Evolutionary conservation across 2,113 vertebrate species (phyloP), one percentile per base, ranked within the genome.

Genomic region (Sporophila hypoxantha): DNA sequence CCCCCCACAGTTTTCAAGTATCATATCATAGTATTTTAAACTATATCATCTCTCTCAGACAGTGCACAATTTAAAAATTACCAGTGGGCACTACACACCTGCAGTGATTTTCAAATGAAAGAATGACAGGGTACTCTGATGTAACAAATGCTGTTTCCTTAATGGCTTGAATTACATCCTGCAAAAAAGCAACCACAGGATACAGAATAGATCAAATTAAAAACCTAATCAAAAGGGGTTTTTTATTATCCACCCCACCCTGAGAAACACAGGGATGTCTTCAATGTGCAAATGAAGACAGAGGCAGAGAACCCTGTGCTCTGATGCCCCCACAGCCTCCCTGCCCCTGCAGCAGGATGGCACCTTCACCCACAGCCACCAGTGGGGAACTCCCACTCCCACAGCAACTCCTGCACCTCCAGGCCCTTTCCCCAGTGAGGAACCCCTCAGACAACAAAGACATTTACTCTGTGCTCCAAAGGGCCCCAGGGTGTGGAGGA

Each of bases 81-180:
- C n/a, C 30, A 29, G 15, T n/a, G 3, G 15, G 17, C 32, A 55
- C 29, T 37, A 30, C 49, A 52, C 96, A 99, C 99, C 99, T 99
- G 99, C 99, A 99, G 87, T 99, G 99, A 95, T 99, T 99, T 97
- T 99, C 99, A 96, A 99, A 99, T 26, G 99, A 99, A 94, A 99
- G 97, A 94, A 99, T 99, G 70, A 99, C 98, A 42, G 99, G 99
- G 84, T 98, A 99, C 7, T 99, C 98, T 10, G 99, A 98, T 9
- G 98, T 99, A 81, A 99, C 98, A 94, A 99, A 99, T 3, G 99
- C 99, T 2, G 99, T 99, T 88, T 99, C 99, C 94, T 96, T 99
- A 96, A 99, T 99, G 91, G 99, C 99, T 95, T 99, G 98, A 96
- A 99, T 99, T 37, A 99, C 99, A 90, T 99, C 99, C 99, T 99